Conservation (phyloP, 2,797 vertebrate species). For the Apodemus agrarius region DNA sequence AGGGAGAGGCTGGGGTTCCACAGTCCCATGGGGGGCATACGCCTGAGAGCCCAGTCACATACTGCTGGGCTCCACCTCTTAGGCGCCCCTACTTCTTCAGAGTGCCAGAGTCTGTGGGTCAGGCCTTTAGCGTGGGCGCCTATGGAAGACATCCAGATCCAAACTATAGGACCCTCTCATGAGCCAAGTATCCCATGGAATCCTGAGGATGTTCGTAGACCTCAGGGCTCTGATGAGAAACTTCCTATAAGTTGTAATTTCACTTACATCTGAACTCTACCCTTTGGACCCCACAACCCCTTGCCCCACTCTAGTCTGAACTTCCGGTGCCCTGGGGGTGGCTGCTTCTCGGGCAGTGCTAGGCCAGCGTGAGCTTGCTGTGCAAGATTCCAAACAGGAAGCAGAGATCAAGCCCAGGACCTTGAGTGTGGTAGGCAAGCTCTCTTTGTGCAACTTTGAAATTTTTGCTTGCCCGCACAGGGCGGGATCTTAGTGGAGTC, state of each 20-base stretch:
- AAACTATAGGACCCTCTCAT: neutral
- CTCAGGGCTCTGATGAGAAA: no score
- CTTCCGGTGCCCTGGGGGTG: neutral
- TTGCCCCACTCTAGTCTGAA: neutral
- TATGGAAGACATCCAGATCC: neutral
- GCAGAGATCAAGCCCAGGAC: neutral
- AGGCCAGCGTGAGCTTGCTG: neutral
- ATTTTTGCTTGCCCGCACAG: neutral
- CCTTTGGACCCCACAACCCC: neutral
- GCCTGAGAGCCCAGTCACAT: neutral
- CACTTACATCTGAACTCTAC: neutral
- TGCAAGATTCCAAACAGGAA: neutral
- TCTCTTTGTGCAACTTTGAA: neutral
- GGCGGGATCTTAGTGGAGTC: no score
- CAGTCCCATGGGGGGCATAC: neutral
- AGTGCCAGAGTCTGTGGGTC: neutral
- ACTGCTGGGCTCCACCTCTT: neutral
- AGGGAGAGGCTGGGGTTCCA: neutral
- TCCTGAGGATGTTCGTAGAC: neutral
- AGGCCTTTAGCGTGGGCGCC: neutral
- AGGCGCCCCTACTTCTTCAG: neutral
- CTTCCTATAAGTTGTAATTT: neutral
- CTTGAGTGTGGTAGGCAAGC: neutral
- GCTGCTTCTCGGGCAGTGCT: fast-evolving
- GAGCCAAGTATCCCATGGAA: no score